Conservation (phyloP, 2,797 vertebrate genomes). For the Allobates femoralis region DNA sequence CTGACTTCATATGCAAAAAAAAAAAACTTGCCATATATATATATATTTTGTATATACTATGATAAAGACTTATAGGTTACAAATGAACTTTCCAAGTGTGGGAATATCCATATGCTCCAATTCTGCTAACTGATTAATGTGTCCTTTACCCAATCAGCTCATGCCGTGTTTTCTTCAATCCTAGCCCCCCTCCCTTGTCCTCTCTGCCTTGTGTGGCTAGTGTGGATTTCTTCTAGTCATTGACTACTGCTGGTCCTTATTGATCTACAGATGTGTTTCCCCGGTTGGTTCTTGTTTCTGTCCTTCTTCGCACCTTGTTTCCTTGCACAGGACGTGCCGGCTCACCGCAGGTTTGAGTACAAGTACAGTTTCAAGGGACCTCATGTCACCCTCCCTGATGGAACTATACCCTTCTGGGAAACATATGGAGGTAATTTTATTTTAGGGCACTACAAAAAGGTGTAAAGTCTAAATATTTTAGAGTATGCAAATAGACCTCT, state of each 20-base stretch:
- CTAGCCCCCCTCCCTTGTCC: neutral
- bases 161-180: slow-evolving; percentile 27
- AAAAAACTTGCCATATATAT: neutral
- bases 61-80: neutral
- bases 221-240: slow-evolving; percentile 10
- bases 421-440: slow-evolving; percentile 67
- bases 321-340: neutral
- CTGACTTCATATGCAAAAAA: no score
- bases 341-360: slow-evolving; percentile 68
- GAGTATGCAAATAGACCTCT: neutral
- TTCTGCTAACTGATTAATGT: neutral
- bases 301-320: neutral
- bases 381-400: slow-evolving; percentile 61
- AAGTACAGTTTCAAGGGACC: slow-evolving; percentile 73
- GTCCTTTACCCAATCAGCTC: slow-evolving; percentile 47
- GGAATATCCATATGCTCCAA: slow-evolving; percentile 49
- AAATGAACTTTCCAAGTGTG: neutral
- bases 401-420: slow-evolving; percentile 69
- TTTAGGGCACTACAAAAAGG: neutral
- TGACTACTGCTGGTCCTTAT: neutral
- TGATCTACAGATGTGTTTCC: slow-evolving; percentile 32
- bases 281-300: slow-evolving; percentile 41
- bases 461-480: neutral
- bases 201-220: neutral
- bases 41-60: neutral